Percentiles rank a stretch among this genome's conserved stretches.
These are phyloP conservation scores for Myopa tessellatipennis DNA, from an alignment of 2,888 invertebrate species.

Conservation along the genomic window DNA sequence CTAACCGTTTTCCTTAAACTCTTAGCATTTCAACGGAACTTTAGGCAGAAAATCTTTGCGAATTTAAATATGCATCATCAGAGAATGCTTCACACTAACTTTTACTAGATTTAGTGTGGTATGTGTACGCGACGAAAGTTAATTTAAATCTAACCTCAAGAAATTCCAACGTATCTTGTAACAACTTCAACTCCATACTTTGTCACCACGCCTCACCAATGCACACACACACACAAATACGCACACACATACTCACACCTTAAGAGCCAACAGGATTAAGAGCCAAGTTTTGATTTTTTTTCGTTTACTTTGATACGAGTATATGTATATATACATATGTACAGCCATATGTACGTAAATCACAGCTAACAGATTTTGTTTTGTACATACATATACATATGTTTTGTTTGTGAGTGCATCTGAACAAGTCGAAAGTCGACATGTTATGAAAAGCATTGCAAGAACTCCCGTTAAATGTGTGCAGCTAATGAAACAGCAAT, in stretches of 20 bases:
- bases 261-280: neutral
- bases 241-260: slow-evolving; percentile 32
- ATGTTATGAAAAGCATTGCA: slow-evolving; percentile 42
- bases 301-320: neutral
- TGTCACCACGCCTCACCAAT: slow-evolving; percentile 47
- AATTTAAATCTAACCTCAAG: slow-evolving; percentile 12
- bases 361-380: slow-evolving; percentile 17
- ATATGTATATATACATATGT: too few relatives aligned
- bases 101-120: too few relatives aligned
- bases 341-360: neutral
- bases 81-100: too few relatives aligned
- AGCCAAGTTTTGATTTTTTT: slow-evolving; percentile 18
- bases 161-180: slow-evolving; percentile 36
- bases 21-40: too few relatives aligned
- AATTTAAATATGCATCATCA: too few relatives aligned
- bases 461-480: slow-evolving; percentile 48
- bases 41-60: too few relatives aligned
- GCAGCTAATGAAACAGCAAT: slow-evolving; percentile 48
- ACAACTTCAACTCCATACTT: slow-evolving; percentile 53
- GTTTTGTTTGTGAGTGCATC: slow-evolving; percentile 40
- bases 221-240: slow-evolving; percentile 48
- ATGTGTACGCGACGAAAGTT: slow-evolving; percentile 21
- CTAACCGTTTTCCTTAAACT: too few relatives aligned
- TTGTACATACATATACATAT: slow-evolving; percentile 2
- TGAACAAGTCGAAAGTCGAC: slow-evolving; percentile 38